Evolutionary conservation across 2,888 invertebrate genomes (phyloP).

Genomic region (Tachina grossa): DNA sequence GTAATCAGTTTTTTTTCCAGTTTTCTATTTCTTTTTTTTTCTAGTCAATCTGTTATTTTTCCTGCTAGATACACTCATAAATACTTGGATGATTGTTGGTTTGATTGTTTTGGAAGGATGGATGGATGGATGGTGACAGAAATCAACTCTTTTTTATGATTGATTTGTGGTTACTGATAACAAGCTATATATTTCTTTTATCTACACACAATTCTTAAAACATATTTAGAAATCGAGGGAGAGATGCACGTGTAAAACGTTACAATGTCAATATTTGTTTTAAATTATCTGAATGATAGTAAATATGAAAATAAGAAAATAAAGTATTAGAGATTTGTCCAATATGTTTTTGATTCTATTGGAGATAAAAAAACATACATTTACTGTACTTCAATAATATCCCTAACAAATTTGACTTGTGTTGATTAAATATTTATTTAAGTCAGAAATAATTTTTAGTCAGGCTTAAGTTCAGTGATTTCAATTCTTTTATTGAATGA

Average conservation of each 20-base stretch:
- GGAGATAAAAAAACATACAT: no score
- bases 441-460: no score
- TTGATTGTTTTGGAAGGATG: conserved; percentile 11
- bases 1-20: neutral
- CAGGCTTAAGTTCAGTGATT: no score
- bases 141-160: conserved; percentile 68
- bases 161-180: conserved; percentile 67
- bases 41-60: conserved; percentile 4
- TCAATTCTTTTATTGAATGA: no score
- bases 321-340: conserved; percentile 10
- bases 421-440: no score
- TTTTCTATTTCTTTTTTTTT: neutral
- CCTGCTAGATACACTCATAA: conserved; percentile 18
- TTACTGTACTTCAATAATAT: neutral
- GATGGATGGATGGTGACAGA: conserved; percentile 54
- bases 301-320: conserved; percentile 3
- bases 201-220: conserved; percentile 11
- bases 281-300: conserved; percentile 54
- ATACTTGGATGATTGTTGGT: conserved; percentile 21
- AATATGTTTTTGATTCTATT: neutral
- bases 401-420: no score
- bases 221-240: conserved; percentile 30
- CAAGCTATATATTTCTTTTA: conserved; percentile 32
- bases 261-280: conserved; percentile 65
- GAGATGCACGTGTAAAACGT: conserved; percentile 52